Percentiles rank a stretch among this genome's conserved stretches.
Evolutionary conservation across 2,888 invertebrate species (phyloP).

Genomic region (Acholoe squamosa): DNA sequence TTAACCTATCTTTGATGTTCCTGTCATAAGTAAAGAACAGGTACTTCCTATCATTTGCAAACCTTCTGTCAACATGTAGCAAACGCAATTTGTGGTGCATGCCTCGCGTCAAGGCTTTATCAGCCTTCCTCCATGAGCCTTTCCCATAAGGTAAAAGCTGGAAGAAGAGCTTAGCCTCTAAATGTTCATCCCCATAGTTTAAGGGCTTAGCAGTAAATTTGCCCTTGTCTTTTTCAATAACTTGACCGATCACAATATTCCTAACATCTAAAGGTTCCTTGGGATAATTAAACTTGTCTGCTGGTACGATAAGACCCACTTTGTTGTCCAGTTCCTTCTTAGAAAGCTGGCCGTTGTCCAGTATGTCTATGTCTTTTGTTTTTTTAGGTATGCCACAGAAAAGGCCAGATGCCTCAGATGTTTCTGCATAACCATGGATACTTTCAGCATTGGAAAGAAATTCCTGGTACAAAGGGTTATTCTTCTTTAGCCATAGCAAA

Average conservation of each 20-base stretch:
- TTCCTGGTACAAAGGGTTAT: slow-evolving; percentile 28
- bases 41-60: no score
- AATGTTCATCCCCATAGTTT: neutral
- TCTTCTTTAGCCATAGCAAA: neutral
- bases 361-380: neutral
- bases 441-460: slow-evolving; percentile 6
- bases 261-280: neutral
- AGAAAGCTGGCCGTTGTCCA: slow-evolving; percentile 10
- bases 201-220: neutral
- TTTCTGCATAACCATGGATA: slow-evolving; percentile 5
- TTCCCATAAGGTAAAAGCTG: slow-evolving; percentile 26
- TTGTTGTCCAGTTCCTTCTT: neutral
- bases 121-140: slow-evolving; percentile 28
- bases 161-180: slow-evolving; percentile 36
- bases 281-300: neutral
- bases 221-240: neutral
- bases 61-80: no score
- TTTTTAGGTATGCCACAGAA: no score
- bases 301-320: neutral
- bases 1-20: no score
- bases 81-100: no score
- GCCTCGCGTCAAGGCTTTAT: no score
- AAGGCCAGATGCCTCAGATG: neutral
- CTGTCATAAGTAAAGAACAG: no score
- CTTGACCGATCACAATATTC: no score